phyloP scores from a whole-genome alignment of 2,797 vertebrate species.

The Myotis pilosus region DNA sequence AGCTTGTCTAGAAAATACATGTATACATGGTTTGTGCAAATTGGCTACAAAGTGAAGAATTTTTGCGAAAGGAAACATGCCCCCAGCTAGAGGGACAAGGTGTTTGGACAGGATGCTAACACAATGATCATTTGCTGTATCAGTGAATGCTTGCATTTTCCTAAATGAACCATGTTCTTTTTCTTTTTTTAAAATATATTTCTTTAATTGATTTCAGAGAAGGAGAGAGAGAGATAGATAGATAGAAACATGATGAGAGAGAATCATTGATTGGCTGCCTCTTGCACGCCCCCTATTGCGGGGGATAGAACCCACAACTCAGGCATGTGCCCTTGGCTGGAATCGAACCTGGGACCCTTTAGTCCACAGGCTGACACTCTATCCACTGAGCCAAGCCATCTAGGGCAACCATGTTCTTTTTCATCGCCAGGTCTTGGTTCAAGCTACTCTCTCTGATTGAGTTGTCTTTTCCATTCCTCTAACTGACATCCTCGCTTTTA shows the following conservation, averaged over 20 bases:
- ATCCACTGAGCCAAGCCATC: too few species aligned
- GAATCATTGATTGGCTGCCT: neutral
- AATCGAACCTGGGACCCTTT: too few species aligned
- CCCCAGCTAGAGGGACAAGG: neutral
- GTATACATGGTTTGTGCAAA: neutral
- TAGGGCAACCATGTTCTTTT: neutral
- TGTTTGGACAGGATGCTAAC: rapidly evolving
- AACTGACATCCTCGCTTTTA: neutral
- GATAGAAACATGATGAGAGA: too few species aligned
- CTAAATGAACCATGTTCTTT: neutral
- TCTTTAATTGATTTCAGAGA: too few species aligned
- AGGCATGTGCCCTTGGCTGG: too few species aligned
- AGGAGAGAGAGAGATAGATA: too few species aligned
- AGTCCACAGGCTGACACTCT: too few species aligned
- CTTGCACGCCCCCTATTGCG: too few species aligned
- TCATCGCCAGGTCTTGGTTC: neutral
- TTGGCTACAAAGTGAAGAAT: neutral
- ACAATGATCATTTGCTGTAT: neutral
- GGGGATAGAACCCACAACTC: too few species aligned
- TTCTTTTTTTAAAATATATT: too few species aligned
- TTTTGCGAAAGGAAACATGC: neutral
- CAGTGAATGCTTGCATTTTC: neutral
- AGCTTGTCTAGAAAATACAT: neutral
- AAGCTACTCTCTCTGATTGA: neutral
- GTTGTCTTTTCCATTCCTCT: neutral